Evolutionary conservation across 2,888 invertebrate species (phyloP), one percentile per base, ranked within the genome.

Genomic region (Encarsia formosa): DNA sequence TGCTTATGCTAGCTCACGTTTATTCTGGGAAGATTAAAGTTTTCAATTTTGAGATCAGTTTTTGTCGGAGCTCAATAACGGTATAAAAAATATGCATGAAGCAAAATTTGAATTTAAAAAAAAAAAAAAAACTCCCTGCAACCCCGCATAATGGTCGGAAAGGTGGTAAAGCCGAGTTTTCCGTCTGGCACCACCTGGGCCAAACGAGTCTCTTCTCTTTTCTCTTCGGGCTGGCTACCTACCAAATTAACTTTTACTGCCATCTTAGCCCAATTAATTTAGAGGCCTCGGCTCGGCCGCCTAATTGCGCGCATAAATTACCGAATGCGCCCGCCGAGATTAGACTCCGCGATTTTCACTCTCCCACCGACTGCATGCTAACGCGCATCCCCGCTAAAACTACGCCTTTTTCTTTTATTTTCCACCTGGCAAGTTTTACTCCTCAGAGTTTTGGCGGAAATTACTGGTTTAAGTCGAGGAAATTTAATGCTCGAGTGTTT

Each of bases 181-280:
- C 54, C 40, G 51, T 52, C 48, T 45, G 53, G 51, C 69, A 60
- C 67, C 70, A 70, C 65, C 68, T 70, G 70, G 64, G 62, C 65
- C 61, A 64, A 70, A 71, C 65, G 69, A 9, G 34, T 20, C 47
- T 24, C 19, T 1, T 13, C n/a, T 6, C 37, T 6, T 15, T 8
- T 11, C 26, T 19, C 23, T 49, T 41, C 50, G 29, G 41, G 56
- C 60, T 62, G 61, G 62, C 63, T 55, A 63, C 63, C 67, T 64
- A 69, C 65, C 63, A 70, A 71, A 70, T 71, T 71, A 71, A 70
- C 68, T 70, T 70, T 71, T 69, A 69, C 69, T 66, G 65, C 65
- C 68, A 62, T 65, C 67, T 67, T 68, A n/a, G n/a, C 64, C 65
- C 67, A 69, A 71, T 71, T 70, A 71, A 70, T 71, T 71, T 69